Evolutionary conservation across 2,888 invertebrate species (phyloP).

Genomic region (Itoplectis maculator): DNA sequence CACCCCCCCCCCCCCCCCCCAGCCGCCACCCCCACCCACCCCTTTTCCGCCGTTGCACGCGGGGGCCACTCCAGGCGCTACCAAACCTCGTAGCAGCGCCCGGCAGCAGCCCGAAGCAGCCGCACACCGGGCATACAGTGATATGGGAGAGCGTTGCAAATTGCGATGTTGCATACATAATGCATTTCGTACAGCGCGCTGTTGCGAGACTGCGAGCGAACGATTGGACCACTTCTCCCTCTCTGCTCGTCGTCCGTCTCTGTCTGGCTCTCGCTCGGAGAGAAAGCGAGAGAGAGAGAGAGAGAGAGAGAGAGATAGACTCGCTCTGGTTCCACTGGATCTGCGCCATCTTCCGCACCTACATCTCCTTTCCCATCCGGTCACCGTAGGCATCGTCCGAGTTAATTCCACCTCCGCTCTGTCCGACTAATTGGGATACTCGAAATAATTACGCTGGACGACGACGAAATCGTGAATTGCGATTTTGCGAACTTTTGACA

Average conservation of each 20-base stretch:
- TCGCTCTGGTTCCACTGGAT: no score
- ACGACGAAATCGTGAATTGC: no score
- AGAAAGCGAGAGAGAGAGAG: no score
- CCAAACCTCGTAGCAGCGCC: slow-evolving; percentile 28
- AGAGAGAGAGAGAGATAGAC: no score
- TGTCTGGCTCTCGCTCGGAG: not conserved
- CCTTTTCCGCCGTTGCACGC: slow-evolving; percentile 62
- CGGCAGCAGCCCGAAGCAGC: slow-evolving; percentile 40
- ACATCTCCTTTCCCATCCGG: slow-evolving; percentile 10
- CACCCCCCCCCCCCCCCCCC: slow-evolving; percentile 14
- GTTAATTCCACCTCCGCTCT: slow-evolving; percentile 11
- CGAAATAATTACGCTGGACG: not conserved
- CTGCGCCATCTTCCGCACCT: no score
- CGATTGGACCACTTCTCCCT: slow-evolving; percentile 27
- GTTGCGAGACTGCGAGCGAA: slow-evolving; percentile 19
- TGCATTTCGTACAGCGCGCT: slow-evolving; percentile 62
- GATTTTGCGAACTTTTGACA: no score
- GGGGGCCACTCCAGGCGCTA: slow-evolving; percentile 46
- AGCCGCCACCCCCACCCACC: slow-evolving; percentile 18
- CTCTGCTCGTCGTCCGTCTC: not conserved
- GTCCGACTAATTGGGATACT: not conserved
- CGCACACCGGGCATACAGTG: slow-evolving; percentile 47
- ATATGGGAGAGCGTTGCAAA: slow-evolving; percentile 72
- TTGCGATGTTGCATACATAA: slow-evolving; percentile 78
- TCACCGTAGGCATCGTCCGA: not conserved